These are phyloP conservation scores for Pygoscelis adeliae DNA, from an alignment of 2,113 vertebrate genomes.

Conservation along the genomic window DNA sequence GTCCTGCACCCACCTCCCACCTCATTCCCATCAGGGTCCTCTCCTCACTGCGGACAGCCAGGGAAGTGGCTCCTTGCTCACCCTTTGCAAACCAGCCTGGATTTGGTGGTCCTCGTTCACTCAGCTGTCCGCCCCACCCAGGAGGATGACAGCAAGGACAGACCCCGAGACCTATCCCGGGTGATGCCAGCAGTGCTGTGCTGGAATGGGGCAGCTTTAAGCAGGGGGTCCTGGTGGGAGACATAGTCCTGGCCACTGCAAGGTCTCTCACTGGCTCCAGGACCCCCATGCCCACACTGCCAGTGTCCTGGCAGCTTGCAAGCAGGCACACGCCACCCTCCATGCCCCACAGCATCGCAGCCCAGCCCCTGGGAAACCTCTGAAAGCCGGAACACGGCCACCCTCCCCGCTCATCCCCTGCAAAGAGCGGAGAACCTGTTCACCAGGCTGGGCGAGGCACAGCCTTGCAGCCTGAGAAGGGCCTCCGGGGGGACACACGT, in stretches of 20 bases:
- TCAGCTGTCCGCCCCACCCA: background rate
- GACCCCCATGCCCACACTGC: background rate
- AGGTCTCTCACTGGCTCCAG: background rate
- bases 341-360: background rate
- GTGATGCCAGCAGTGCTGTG: background rate
- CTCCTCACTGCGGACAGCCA: background rate
- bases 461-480: background rate
- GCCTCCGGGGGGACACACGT: background rate
- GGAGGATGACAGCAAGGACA: background rate
- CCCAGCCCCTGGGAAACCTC: background rate
- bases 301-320: background rate
- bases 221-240: background rate
- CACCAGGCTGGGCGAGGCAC: constrained; percentile 21
- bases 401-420: background rate
- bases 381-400: background rate
- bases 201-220: background rate
- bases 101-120: background rate
- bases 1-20: background rate
- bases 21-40: background rate
- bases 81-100: background rate
- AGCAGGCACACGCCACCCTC: background rate
- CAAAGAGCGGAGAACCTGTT: background rate
- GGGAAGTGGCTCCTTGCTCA: background rate
- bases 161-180: rapidly evolving
- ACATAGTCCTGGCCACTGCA: background rate